Evolutionary conservation across 2,888 invertebrate genomes (phyloP).

Genomic region (Agrilus mali): DNA sequence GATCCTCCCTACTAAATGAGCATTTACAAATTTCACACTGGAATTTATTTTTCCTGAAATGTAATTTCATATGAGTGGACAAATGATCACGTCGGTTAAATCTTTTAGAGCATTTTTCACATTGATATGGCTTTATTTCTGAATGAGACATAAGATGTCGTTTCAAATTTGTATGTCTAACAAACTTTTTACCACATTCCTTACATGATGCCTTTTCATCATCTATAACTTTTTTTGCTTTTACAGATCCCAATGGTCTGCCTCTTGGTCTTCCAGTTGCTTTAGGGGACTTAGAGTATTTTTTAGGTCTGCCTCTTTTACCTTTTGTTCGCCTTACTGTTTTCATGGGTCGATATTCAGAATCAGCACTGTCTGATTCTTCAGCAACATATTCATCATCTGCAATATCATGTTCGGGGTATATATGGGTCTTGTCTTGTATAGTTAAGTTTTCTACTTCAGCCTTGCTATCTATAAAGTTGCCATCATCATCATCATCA

Average conservation of each 20-base stretch:
- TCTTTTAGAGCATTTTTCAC: conserved; percentile 32
- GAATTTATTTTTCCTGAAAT: conserved; percentile 24
- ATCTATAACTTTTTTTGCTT: conserved; percentile 11
- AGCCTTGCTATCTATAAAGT: conserved; percentile 1
- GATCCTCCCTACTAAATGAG: conserved; percentile 37
- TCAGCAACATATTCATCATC: conserved; percentile 9
- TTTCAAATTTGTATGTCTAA: conserved; percentile 34
- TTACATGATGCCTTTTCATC: conserved; percentile 26
- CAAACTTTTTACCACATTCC: conserved; percentile 35
- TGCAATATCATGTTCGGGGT: background rate
- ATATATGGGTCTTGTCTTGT: background rate
- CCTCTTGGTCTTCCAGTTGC: conserved; percentile 15
- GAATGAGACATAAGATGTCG: conserved; percentile 38
- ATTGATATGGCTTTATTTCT: conserved; percentile 30
- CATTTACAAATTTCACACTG: conserved; percentile 38
- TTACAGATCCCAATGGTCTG: conserved; percentile 16
- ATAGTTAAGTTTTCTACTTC: conserved; percentile 1
- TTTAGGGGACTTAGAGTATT: conserved; percentile 17
- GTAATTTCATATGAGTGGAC: conserved; percentile 27
- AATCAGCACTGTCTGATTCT: conserved; percentile 24
- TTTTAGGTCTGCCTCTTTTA: conserved; percentile 28
- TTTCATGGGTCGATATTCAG: conserved; percentile 29
- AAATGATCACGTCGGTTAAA: conserved; percentile 31
- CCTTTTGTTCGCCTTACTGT: conserved; percentile 14
- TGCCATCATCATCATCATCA: conserved; percentile 2